Evolutionary conservation across 2,888 invertebrate genomes (phyloP).

Genomic region (Pseudanteris insignis): DNA sequence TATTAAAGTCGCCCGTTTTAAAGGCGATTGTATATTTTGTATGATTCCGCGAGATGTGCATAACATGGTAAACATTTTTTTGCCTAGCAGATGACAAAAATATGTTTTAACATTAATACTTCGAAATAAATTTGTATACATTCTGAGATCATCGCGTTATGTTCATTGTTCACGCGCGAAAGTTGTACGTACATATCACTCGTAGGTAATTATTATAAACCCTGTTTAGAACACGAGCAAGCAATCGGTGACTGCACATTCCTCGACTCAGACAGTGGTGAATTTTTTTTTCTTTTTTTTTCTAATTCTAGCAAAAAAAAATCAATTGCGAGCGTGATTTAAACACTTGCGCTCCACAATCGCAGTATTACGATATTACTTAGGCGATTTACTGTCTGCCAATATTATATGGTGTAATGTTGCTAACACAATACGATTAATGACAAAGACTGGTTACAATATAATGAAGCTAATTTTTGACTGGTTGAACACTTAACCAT

Average conservation of each 20-base stretch:
- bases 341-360: slow-evolving; percentile 4
- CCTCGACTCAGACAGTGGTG: slow-evolving; percentile 17
- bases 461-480: too few relatives aligned
- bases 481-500: too few relatives aligned
- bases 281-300: too few relatives aligned
- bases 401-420: neutral
- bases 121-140: too few relatives aligned
- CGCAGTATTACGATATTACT: neutral
- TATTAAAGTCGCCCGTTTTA: too few relatives aligned
- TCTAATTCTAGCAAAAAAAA: slow-evolving; percentile 3
- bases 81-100: too few relatives aligned
- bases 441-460: too few relatives aligned
- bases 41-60: too few relatives aligned
- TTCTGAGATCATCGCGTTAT: slow-evolving; percentile 6
- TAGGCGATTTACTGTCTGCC: neutral
- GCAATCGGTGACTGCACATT: too few relatives aligned
- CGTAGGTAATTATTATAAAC: slow-evolving; percentile 16
- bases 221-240: neutral
- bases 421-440: neutral
- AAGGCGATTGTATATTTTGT: too few relatives aligned
- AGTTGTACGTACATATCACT: slow-evolving; percentile 33
- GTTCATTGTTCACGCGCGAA: slow-evolving; percentile 20
- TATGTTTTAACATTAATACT: too few relatives aligned
- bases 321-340: slow-evolving; percentile 3
- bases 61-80: too few relatives aligned